phyloP scores from a whole-genome alignment of 2,113 vertebrate species.

The Gasterosteus aculeatus region DNA sequence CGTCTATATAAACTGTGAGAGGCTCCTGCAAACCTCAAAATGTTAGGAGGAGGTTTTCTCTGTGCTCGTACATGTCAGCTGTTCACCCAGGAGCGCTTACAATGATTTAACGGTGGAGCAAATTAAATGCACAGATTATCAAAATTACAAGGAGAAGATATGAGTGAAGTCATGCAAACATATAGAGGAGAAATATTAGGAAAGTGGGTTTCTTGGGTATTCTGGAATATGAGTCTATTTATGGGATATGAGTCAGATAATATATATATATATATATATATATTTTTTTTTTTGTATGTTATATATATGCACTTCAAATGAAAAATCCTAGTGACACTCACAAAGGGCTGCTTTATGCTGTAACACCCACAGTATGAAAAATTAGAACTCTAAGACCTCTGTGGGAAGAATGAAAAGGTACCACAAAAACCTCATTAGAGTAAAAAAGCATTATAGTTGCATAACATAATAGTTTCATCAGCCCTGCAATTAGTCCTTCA shows the following conservation, averaged over 20 bases:
- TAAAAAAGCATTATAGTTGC: neutral
- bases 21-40: conserved; percentile 18
- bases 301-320: conserved; percentile 25
- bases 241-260: conserved; percentile 29
- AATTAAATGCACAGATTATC: conserved; percentile 27
- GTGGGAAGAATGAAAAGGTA: conserved; percentile 21
- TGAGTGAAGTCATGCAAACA: conserved; percentile 17
- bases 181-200: conserved; percentile 18
- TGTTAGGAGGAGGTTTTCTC: neutral
- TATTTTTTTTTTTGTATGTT: no score
- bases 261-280: conserved; percentile 30
- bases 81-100: conserved; percentile 5
- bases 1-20: conserved; percentile 15
- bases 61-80: neutral
- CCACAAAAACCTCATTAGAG: conserved; percentile 14
- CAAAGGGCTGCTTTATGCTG: neutral
- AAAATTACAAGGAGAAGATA: conserved; percentile 35
- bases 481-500: conserved; percentile 37
- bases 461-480: no score
- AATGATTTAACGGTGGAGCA: conserved; percentile 3
- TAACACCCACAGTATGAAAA: conserved; percentile 15
- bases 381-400: conserved; percentile 4
- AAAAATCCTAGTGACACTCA: conserved; percentile 9
- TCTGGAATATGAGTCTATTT: conserved; percentile 2
- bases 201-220: conserved; percentile 14